These are phyloP conservation scores for Gadus macrocephalus DNA, from an alignment of 2,113 vertebrate species.

Conservation along the genomic window DNA sequence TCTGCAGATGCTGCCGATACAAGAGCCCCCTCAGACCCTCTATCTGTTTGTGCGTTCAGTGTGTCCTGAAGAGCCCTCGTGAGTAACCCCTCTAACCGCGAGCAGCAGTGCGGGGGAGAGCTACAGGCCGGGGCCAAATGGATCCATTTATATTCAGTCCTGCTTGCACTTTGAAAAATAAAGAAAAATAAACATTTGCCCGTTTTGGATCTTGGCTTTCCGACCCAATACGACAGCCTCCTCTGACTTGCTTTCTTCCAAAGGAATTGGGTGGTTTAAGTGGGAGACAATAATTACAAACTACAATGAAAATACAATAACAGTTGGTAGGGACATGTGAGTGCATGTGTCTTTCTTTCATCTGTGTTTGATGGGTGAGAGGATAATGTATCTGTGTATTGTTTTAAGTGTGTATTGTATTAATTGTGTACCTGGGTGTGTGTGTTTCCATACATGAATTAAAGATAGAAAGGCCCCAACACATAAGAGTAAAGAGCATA, in stretches of 20 bases:
- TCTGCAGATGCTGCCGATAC: no score
- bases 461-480: no score
- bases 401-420: background rate
- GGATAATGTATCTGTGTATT: no score
- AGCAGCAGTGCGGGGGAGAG: background rate
- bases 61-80: no score
- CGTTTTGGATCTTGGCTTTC: constrained; percentile 56
- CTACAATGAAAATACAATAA: no score
- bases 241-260: background rate
- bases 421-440: background rate
- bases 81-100: no score
- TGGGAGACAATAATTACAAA: no score
- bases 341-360: background rate
- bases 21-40: no score
- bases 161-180: constrained; percentile 37
- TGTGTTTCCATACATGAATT: background rate
- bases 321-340: no score
- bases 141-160: constrained; percentile 63
- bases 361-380: no score
- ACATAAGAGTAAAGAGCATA: no score
- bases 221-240: constrained; percentile 19
- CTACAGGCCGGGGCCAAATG: constrained; percentile 34
- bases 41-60: no score
- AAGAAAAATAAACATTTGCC: constrained; percentile 61
- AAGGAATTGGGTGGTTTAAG: background rate